Base-by-base conservation (phyloP, 2,888 invertebrate species). In the Chrysolina oricalcia region DNA sequence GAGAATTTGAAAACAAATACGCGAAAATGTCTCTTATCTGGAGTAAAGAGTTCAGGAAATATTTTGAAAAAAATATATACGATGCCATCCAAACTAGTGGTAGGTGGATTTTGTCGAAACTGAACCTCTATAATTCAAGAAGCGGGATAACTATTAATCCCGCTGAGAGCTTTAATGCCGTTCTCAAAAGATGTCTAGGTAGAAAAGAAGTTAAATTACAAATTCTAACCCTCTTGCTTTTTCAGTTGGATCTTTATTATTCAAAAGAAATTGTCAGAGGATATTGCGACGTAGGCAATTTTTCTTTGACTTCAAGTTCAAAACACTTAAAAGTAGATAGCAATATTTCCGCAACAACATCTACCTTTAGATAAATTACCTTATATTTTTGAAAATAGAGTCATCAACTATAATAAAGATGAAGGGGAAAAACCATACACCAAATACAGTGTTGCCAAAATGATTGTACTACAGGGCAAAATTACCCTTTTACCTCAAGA, bases 61-160 rank as follows among this genome's bases (percentile, higher is more conserved):
- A 53, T 21, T 53, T 53, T 9, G 53, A 53, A 4, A 53, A 53
- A 17, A 53, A 53, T 21, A 53, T 53, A 19, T 17, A 53, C 10
- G 6, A 53, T 53, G 53, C 53, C 21, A 11, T 53, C 21, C 17
- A 1, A 11, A 8, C 19, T 19, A 53, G 8, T 53, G 53, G 53
- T 53, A 53, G 21, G 21, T 53, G 53, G 53, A 53, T 53, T 53
- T 21, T 53, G 17, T 21, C 17, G 9, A 53, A 53, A 53, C 21
- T 19, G 19, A 53, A 53, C 15, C 53, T 53, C 17, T 53, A 53
- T 53, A 53, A 17, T 19, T 2, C 15, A 19, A 21, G 15, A 17
- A 53, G 53, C 10, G 53, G 53, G 2, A 53, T 53, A 17, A 53
- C 53, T 53, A 53, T 53, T 9, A 53, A 48, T 48, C 48, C 48